These are phyloP conservation scores for Simalia tracyae DNA, from an alignment of 2,797 vertebrate genomes.

Conservation along the genomic window DNA sequence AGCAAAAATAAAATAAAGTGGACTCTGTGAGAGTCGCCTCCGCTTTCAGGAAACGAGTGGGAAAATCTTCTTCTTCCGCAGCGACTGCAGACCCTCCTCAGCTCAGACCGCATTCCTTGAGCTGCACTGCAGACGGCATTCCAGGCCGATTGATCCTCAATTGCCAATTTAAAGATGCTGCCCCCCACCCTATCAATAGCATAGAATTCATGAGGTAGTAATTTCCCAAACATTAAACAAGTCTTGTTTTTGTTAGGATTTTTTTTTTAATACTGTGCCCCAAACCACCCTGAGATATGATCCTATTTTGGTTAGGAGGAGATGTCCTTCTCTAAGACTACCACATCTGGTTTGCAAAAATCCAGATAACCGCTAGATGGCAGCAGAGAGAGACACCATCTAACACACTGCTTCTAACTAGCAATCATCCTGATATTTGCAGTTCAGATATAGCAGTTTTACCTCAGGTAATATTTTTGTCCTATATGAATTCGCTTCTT, in stretches of 20 bases:
- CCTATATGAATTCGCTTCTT: neutral
- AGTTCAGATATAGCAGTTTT: neutral
- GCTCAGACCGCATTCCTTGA: neutral
- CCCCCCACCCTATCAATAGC: neutral
- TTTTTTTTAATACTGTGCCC: neutral
- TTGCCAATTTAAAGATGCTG: neutral
- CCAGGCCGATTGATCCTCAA: neutral
- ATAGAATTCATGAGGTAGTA: neutral
- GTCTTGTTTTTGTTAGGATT: neutral
- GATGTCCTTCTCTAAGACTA: neutral
- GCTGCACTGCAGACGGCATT: neutral
- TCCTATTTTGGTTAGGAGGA: neutral
- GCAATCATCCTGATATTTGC: neutral
- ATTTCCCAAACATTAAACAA: neutral
- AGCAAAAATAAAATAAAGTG: slow-evolving; percentile 4
- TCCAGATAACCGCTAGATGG: neutral
- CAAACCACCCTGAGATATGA: neutral
- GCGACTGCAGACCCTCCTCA: neutral
- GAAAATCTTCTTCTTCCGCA: neutral
- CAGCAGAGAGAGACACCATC: neutral
- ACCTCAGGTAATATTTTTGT: too few relatives aligned
- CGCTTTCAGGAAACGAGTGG: neutral
- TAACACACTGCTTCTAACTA: neutral
- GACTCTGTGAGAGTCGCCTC: neutral
- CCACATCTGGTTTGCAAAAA: neutral